Conservation (phyloP, 2,888 invertebrate genomes). For the Xylota sylvarum region DNA sequence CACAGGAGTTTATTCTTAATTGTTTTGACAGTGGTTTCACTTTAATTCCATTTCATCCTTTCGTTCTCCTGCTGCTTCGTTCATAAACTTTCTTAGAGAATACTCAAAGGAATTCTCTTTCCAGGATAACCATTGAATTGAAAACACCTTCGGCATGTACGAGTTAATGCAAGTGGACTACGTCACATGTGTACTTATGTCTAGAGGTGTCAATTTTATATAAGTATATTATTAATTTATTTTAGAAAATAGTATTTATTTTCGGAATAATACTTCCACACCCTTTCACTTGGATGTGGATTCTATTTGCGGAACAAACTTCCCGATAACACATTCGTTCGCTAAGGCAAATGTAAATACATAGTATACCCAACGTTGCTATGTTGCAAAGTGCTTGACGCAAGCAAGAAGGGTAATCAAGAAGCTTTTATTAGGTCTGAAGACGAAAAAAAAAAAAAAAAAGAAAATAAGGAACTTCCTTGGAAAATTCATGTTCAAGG, state of each 20-base stretch:
- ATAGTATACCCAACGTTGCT: constrained; percentile 37
- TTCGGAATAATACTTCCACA: constrained; percentile 44
- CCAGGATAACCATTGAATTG: neutral
- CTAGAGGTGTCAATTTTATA: constrained; percentile 3
- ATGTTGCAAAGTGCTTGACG: constrained; percentile 46
- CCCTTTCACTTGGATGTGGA: constrained; percentile 22
- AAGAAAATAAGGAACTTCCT: constrained; percentile 48
- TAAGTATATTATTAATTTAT: constrained; percentile 18
- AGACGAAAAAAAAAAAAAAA: neutral
- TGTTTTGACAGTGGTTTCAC: neutral
- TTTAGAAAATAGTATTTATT: constrained; percentile 31
- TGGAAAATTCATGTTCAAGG: constrained; percentile 4
- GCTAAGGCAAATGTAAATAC: constrained; percentile 49
- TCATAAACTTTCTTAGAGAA: neutral
- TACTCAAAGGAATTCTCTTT: neutral
- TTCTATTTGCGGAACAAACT: constrained; percentile 64
- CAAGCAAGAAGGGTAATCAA: constrained; percentile 54
- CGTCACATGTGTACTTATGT: neutral
- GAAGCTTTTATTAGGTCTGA: constrained; percentile 57
- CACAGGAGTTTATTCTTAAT: neutral
- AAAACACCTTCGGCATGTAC: too few species aligned
- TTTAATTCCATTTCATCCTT: too few species aligned
- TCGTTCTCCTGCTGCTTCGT: neutral
- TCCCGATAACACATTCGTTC: constrained; percentile 9
- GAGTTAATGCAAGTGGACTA: neutral